These are phyloP conservation scores for Drosophila seguyi DNA, from an alignment of 1,140 invertebrate genomes.

Conservation along the genomic window DNA sequence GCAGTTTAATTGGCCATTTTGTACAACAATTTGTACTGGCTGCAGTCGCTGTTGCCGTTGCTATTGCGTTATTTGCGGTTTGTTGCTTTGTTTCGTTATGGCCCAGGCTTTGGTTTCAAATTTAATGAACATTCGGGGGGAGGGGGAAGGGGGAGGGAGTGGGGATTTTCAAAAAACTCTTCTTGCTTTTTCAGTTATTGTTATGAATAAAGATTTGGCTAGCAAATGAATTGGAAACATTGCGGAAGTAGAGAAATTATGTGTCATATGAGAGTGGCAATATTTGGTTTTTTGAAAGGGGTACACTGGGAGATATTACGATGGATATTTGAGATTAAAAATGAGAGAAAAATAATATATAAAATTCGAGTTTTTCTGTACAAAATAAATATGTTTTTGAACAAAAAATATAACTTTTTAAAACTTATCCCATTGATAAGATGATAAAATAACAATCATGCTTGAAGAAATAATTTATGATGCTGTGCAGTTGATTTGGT, in stretches of 20 bases:
- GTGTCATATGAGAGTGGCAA: neutral
- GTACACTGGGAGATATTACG: neutral
- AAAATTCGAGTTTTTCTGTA: neutral
- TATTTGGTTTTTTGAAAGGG: no score
- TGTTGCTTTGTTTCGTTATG: conserved; percentile 41
- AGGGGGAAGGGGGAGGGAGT: no score
- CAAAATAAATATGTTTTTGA: neutral
- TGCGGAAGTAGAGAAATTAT: conserved; percentile 17
- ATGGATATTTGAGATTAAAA: neutral
- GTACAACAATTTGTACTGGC: conserved; percentile 38
- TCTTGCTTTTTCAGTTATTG: conserved; percentile 7
- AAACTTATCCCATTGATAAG: neutral
- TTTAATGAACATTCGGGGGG: conserved; percentile 33
- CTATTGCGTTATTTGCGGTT: conserved; percentile 32
- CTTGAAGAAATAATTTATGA: neutral
- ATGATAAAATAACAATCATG: neutral
- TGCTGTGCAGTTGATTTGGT: neutral
- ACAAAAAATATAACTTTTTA: no score
- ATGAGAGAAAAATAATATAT: neutral
- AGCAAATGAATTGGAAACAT: conserved; percentile 32
- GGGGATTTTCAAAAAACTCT: no score
- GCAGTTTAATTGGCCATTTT: conserved; percentile 56
- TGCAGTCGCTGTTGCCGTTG: neutral
- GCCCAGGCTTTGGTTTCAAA: conserved; percentile 29
- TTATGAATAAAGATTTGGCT: conserved; percentile 30